Evolutionary conservation across 2,113 vertebrate species (phyloP).

Genomic region (Hystrix brachyura): DNA sequence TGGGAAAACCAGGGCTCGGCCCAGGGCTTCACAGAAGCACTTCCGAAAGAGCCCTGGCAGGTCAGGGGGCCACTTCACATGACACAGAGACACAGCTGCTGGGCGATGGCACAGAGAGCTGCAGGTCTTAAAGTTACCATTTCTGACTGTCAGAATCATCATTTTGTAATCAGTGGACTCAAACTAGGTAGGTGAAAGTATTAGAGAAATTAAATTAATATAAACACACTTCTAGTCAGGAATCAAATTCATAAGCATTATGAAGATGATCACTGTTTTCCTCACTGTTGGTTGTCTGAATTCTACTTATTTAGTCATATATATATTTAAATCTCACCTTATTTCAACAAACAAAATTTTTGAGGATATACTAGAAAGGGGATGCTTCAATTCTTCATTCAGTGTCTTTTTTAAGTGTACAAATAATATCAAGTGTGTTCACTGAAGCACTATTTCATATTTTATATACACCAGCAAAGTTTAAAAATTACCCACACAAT

Average conservation of each 20-base stretch:
- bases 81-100: no score
- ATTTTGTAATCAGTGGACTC: neutral
- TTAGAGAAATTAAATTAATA: neutral
- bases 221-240: neutral
- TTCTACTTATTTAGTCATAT: constrained; percentile 5
- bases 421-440: neutral
- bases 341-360: neutral
- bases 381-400: neutral
- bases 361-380: neutral
- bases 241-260: neutral
- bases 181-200: neutral
- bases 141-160: neutral
- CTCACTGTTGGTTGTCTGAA: neutral
- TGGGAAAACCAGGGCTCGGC: neutral
- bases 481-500: neutral
- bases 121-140: neutral
- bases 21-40: neutral
- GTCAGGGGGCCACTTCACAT: neutral
- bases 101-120: neutral
- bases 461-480: neutral
- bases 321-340: neutral
- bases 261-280: neutral
- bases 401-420: neutral
- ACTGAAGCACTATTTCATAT: constrained; percentile 13
- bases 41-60: neutral